Evolutionary conservation across 2,113 vertebrate genomes (phyloP).

Genomic region (Pterocles orientalis): DNA sequence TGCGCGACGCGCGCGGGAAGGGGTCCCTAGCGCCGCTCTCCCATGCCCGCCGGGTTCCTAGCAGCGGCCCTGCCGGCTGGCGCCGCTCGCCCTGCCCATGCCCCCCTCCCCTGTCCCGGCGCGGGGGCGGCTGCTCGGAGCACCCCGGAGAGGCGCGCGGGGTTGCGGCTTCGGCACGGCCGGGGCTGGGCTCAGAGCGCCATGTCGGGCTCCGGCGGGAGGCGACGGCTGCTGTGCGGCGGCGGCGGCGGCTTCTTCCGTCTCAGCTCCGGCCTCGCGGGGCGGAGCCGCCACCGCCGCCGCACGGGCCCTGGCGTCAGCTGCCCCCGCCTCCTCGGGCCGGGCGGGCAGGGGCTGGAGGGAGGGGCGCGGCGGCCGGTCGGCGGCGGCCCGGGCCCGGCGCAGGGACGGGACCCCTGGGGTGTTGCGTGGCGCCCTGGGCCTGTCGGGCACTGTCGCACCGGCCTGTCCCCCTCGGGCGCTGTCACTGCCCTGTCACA

Average conservation of each 20-base stretch:
- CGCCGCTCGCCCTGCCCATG: constrained; percentile 39
- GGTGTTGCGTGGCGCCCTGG: not conserved
- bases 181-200: constrained; percentile 25
- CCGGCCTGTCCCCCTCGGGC: too few relatives aligned
- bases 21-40: not conserved
- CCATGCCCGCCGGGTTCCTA: constrained; percentile 12
- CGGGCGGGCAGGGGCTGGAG: not conserved
- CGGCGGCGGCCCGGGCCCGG: not conserved
- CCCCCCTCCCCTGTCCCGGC: not conserved
- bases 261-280: not conserved
- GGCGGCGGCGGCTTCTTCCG: not conserved
- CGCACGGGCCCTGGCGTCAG: not conserved
- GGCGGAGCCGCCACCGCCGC: not conserved
- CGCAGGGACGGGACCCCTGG: too few relatives aligned
- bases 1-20: not conserved
- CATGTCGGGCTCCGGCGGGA: constrained; percentile 18
- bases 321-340: not conserved
- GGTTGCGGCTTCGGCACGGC: not conserved
- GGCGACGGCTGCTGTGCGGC: not conserved
- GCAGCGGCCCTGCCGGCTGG: not conserved
- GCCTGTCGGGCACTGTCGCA: too few relatives aligned
- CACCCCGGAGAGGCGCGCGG: not conserved
- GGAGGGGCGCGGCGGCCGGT: not conserved
- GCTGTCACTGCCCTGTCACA: not conserved
- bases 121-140: not conserved